phyloP scores from a whole-genome alignment of 2,113 vertebrate species.

The Apeltes quadracus region DNA sequence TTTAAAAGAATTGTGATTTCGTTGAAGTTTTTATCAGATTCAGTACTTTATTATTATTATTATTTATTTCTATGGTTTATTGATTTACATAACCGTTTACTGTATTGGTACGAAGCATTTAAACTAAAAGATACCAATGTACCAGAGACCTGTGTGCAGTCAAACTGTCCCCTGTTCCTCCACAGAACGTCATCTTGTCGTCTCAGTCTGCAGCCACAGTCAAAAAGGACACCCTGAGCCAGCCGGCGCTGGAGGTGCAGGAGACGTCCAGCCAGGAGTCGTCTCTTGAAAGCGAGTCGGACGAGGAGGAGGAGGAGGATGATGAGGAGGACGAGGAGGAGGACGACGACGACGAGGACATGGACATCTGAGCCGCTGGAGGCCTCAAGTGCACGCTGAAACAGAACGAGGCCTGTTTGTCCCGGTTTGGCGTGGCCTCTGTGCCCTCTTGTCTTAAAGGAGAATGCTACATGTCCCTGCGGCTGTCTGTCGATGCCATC shows the following conservation, averaged over 20 bases:
- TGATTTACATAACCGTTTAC: neutral
- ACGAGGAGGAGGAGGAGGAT: conserved; percentile 66
- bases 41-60: neutral
- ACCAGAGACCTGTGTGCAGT: neutral
- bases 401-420: neutral
- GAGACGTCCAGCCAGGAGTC: conserved; percentile 99
- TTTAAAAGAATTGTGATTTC: neutral
- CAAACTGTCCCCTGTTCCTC: conserved; percentile 36
- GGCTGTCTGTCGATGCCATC: conserved; percentile 43
- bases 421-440: conserved; percentile 17
- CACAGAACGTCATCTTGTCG: conserved; percentile 94
- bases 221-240: conserved; percentile 93
- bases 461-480: conserved; percentile 31
- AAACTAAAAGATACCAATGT: neutral
- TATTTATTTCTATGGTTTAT: neutral
- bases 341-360: conserved; percentile 82
- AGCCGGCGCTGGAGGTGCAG: conserved; percentile 95
- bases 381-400: neutral
- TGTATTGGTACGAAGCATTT: neutral
- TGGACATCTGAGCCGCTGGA: conserved; percentile 88
- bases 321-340: conserved; percentile 94
- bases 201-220: conserved; percentile 98
- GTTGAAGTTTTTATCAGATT: neutral
- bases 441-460: conserved; percentile 4
- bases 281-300: conserved; percentile 94